Evolutionary conservation across 2,797 vertebrate species (phyloP), one percentile per base, ranked within the genome.

Genomic region (Scarus forsteni): DNA sequence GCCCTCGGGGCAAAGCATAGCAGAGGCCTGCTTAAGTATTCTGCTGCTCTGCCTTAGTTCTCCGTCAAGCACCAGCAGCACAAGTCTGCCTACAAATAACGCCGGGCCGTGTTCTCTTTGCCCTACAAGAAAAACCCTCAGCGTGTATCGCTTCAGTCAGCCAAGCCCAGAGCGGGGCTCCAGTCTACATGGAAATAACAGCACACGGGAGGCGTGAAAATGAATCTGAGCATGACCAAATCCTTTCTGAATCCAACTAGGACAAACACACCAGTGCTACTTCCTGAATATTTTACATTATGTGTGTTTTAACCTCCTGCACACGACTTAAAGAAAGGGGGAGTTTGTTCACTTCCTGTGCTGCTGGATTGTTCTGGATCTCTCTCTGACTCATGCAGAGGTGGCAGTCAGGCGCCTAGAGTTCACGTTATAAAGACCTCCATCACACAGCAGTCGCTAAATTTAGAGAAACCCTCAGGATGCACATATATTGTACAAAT

Each of bases 201-300:
- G 53, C 58, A 64, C 27, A 66, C 35, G 10, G 69, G 73, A 68
- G 49, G 50, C 55, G 46, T 66, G 64, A 75, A 58, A 70, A 53
- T 52, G 27, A 84, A 79, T 78, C 58, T 60, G 50, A 81, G 80
- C 75, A 70, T 61, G 80, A 68, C 70, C 68, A 62, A 66, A 81
- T 76, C 66, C 56, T 79, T 85, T 50, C 80, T 61, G 82, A 73
- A 72, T 79, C 69, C 72, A 89, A 74, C 77, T 75, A 62, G 66
- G 85, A 87, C 80, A 85, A 86, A 91, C 58, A 76, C 79, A 70
- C 12, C n/a, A 78, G 59, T 67, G 62, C 44, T 71, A 42, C 67
- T 50, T 73, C 49, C 73, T 86, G 65, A 88, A 85, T 90, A 85
- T 85, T 88, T 92, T 56, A 83, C 69, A 35, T 60, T 19, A 39